Conservation (phyloP, 2,113 vertebrate species). For the Herpetotheres cachinnans region DNA sequence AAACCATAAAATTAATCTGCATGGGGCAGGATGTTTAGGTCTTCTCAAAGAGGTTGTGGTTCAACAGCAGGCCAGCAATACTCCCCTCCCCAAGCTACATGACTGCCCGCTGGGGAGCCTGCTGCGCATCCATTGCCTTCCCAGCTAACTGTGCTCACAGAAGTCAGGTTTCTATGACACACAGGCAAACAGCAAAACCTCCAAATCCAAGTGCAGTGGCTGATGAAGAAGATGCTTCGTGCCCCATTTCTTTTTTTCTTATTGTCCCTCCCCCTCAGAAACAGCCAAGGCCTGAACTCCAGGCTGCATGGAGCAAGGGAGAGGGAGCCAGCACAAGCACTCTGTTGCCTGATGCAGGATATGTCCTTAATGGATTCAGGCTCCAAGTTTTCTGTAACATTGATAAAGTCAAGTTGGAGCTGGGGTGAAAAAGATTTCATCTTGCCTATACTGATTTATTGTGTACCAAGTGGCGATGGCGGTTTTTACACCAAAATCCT, state of each 20-base stretch:
- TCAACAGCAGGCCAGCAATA: background rate
- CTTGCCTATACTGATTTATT: background rate
- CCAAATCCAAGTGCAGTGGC: background rate
- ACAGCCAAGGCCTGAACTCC: background rate
- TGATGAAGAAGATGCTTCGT: background rate
- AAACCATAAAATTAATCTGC: background rate
- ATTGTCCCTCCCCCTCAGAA: background rate
- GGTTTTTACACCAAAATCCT: background rate
- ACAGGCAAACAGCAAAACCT: background rate
- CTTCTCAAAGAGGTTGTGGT: background rate
- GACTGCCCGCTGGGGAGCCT: background rate
- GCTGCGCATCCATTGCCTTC: background rate
- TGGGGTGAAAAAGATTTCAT: background rate
- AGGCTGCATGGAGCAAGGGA: background rate
- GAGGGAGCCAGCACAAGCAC: background rate
- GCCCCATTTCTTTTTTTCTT: background rate
- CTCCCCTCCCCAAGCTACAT: background rate
- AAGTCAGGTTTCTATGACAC: background rate
- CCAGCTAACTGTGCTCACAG: background rate
- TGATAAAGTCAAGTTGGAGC: background rate
- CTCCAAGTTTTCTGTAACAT: background rate
- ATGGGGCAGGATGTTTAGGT: background rate
- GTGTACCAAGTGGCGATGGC: background rate
- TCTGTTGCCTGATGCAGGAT: background rate
- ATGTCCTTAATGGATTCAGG: background rate